Evolutionary conservation across 1,140 invertebrate species (phyloP), one percentile per base, ranked within the genome.

Genomic region (Drosophila rhopaloa): DNA sequence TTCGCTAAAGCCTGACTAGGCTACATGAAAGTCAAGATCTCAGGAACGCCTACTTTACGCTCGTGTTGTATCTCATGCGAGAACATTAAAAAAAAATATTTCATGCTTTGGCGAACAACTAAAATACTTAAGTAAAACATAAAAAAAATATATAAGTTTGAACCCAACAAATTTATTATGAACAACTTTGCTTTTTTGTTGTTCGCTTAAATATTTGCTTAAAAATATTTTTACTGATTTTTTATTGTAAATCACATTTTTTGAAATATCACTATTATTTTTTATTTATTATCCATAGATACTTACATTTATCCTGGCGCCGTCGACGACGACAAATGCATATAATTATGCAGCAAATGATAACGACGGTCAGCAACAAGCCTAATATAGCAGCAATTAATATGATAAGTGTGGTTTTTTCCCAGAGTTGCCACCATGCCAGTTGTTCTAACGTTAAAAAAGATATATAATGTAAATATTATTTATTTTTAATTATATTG

Each of bases 251-350:
- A 27, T 5, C 51, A 56, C 5, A 56, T 14, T n/a, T 9, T 5
- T 14, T 11, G 10, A 14, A n/a, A 32, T 11, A 6, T 9, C 1
- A 24, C 24, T 24, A 14, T 24, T n/a, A 24, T 35, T 35, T 11
- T 14, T 40, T 56, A 58, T 11, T 16, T 5, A 47, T 32, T 9
- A 50, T 37, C 3, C 24, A 32, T 3, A 1, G 9, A n/a, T 37
- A 97, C 96, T 97, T 94, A 97, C 97, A 97, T 95, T 97, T 97
- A 86, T 96, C 96, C 79, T 95, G 95, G 57, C 95, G 95, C 73
- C 96, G 94, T 93, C 96, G 96, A 59, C 96, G 94, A 65, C 96
- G 93, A 92, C 96, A 97, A 67, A 97, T 94, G 82, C 97, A 94
- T 83, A 96, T 96, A 83, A 98, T 96, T 76, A 96, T 95, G 85